Conservation (phyloP, 2,113 vertebrate genomes). For the Amphilophus citrinellus region DNA sequence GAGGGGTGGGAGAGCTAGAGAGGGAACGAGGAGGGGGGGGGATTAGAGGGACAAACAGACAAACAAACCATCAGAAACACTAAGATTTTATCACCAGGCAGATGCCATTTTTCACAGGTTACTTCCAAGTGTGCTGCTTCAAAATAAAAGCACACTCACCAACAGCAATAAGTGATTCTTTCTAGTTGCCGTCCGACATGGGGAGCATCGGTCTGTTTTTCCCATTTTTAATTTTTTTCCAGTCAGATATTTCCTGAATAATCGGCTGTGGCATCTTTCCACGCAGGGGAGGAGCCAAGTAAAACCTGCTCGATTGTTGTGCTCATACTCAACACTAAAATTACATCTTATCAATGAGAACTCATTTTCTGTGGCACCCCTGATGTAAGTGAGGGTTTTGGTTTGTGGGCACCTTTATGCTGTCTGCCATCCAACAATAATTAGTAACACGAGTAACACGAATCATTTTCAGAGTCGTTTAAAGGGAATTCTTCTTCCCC, state of each 20-base stretch:
- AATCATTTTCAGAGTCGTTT: not conserved
- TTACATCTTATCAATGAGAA: not conserved
- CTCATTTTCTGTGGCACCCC: not conserved
- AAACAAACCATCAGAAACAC: not conserved
- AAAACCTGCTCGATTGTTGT: not conserved
- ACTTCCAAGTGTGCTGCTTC: conserved; percentile 14
- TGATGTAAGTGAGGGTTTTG: not conserved
- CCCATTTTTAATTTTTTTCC: too few species aligned
- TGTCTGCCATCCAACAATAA: conserved; percentile 7
- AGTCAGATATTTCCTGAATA: too few species aligned
- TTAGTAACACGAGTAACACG: conserved; percentile 14
- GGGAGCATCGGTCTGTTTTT: too few species aligned
- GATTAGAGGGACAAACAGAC: conserved; percentile 1
- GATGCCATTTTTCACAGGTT: conserved; percentile 27
- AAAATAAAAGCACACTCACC: conserved; percentile 11
- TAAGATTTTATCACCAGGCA: conserved; percentile 26
- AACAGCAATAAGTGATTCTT: conserved; percentile 1
- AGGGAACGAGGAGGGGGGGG: not conserved
- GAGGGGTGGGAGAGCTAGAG: conserved; percentile 11
- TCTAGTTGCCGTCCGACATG: not conserved
- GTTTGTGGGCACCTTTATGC: not conserved
- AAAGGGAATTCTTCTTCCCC: not conserved
- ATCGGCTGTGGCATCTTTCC: too few species aligned
- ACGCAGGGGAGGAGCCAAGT: not conserved
- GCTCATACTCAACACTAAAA: not conserved